phyloP scores from a whole-genome alignment of 2,797 vertebrate genomes.

The Cuniculus paca region DNA sequence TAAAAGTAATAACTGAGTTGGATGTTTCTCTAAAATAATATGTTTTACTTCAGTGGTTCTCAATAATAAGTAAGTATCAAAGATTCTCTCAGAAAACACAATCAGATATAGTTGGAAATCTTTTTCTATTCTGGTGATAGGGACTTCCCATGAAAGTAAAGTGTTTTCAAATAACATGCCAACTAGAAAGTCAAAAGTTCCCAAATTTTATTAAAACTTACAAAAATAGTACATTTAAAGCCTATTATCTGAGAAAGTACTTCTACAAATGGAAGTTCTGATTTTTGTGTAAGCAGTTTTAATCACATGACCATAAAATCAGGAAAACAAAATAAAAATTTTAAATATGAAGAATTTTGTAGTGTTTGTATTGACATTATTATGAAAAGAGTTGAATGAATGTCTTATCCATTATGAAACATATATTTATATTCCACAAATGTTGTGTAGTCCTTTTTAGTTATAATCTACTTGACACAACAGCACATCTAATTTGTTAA shows the following conservation, averaged over 20 bases:
- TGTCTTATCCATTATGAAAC: conserved; percentile 28
- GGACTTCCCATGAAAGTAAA: neutral
- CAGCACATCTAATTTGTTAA: conserved; percentile 68
- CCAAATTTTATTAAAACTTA: conserved; percentile 27
- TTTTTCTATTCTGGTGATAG: neutral
- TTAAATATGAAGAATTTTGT: conserved; percentile 25
- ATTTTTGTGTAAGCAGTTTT: neutral
- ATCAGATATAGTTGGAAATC: neutral
- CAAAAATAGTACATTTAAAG: neutral
- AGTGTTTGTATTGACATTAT: neutral
- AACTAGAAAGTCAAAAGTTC: neutral
- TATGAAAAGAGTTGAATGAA: neutral
- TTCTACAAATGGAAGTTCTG: conserved; percentile 20
- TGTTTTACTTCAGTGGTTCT: too few species aligned
- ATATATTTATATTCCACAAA: neutral
- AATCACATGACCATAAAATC: neutral
- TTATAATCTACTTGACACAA: conserved; percentile 58
- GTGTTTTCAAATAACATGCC: neutral
- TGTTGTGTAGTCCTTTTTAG: neutral
- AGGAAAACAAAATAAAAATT: conserved; percentile 3
- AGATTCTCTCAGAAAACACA: neutral
- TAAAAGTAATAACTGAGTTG: neutral
- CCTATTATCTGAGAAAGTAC: neutral
- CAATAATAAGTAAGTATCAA: neutral
- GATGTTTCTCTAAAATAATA: neutral